These are phyloP conservation scores for Drosophila cardini DNA, from an alignment of 1,140 invertebrate genomes.

Conservation along the genomic window DNA sequence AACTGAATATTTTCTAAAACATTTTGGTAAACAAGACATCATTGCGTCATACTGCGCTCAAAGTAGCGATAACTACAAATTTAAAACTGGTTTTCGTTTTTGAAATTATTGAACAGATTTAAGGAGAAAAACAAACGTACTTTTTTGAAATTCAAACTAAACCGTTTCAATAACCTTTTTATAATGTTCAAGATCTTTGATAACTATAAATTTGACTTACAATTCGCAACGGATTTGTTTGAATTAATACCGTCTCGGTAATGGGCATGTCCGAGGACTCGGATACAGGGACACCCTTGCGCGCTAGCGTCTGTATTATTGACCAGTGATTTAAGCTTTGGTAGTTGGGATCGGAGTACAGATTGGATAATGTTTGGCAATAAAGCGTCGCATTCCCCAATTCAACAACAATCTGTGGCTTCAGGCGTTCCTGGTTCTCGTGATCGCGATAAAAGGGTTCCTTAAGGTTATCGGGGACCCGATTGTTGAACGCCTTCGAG, in stretches of 20 bases:
- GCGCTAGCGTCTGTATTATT: slow-evolving; percentile 95
- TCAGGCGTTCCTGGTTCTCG: slow-evolving; percentile 97
- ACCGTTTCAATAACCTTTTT: too few species aligned
- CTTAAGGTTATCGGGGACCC: slow-evolving; percentile 95
- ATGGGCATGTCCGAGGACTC: slow-evolving; percentile 94
- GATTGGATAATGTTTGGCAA: slow-evolving; percentile 96
- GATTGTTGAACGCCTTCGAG: slow-evolving; percentile 98
- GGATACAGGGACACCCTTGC: slow-evolving; percentile 95
- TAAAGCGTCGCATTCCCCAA: slow-evolving; percentile 98
- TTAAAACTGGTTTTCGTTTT: too few species aligned
- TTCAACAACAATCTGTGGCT: slow-evolving; percentile 95
- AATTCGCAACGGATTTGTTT: slow-evolving; percentile 97
- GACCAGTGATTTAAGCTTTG: slow-evolving; percentile 97
- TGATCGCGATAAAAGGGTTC: slow-evolving; percentile 98
- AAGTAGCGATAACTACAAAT: too few species aligned
- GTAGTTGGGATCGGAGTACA: slow-evolving; percentile 98
- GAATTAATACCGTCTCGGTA: slow-evolving; percentile 97
- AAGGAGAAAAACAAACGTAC: background rate
- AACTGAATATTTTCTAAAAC: too few species aligned
- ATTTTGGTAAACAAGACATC: too few species aligned
- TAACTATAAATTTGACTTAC: slow-evolving; percentile 87
- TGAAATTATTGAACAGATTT: too few species aligned
- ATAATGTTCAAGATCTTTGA: too few species aligned
- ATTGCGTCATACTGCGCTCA: too few species aligned
- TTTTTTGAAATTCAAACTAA: background rate